Evolutionary conservation across 1,140 invertebrate species (phyloP).

Genomic region (Lepeophtheirus salmonis): DNA sequence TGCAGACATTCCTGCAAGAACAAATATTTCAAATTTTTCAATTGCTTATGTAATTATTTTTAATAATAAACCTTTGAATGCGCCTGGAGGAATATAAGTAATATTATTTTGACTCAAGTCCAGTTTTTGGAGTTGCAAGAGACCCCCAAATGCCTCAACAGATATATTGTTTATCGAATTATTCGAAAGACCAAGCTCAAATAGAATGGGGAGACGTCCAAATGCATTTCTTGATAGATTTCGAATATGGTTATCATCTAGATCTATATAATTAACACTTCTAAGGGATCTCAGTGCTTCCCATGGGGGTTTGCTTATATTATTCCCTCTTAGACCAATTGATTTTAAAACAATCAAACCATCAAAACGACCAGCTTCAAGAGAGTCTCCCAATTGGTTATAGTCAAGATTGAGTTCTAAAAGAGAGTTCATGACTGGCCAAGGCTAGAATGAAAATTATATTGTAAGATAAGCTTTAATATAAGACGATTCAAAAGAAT

Average conservation of each 20-base stretch:
- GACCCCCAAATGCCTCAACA: conserved; percentile 51
- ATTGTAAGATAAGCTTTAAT: too few species aligned
- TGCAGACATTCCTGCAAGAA: conserved; percentile 24
- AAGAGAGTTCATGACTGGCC: conserved; percentile 74
- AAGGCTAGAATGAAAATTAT: too few species aligned
- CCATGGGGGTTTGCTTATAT: conserved; percentile 46
- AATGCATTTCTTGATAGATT: conserved; percentile 52
- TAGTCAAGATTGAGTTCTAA: conserved; percentile 51
- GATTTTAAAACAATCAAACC: conserved; percentile 53
- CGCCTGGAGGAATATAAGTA: conserved; percentile 49
- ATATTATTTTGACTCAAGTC: conserved; percentile 55
- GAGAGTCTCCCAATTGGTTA: conserved; percentile 47
- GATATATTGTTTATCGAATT: conserved; percentile 49
- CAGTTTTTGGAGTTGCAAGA: conserved; percentile 55
- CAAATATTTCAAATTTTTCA: too few species aligned
- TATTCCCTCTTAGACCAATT: conserved; percentile 49
- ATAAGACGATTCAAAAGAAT: too few species aligned
- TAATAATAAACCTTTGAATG: conserved; percentile 36
- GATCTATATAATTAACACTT: conserved; percentile 57
- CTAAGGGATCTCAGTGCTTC: conserved; percentile 48
- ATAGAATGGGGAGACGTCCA: conserved; percentile 60
- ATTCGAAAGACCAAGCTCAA: conserved; percentile 51
- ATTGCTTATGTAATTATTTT: too few species aligned
- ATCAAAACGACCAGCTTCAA: conserved; percentile 43
- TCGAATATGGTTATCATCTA: conserved; percentile 53